A percentile compares a stretch with the other conserved stretches of the same genome.
Conservation (phyloP, 92 coral and sea anemone species). For the Siderastrea radians region DNA sequence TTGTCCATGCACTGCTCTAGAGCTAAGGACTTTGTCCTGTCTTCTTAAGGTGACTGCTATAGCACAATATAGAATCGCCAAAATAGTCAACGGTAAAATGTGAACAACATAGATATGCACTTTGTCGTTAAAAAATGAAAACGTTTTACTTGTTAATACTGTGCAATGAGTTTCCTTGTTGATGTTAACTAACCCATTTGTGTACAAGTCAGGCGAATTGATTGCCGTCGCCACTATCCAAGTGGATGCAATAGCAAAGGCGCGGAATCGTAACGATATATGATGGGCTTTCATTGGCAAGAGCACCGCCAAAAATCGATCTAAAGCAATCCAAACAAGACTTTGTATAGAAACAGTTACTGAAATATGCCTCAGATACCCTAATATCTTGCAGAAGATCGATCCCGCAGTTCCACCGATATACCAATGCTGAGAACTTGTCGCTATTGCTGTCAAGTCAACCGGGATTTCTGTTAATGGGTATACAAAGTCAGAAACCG, state of each 20-base stretch:
- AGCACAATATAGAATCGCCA: constrained; percentile 41
- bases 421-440: constrained; percentile 28
- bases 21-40: constrained; percentile 1
- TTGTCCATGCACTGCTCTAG: not conserved
- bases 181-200: not conserved
- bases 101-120: constrained; percentile 3
- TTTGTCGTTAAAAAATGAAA: not conserved
- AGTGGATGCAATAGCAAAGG: constrained; percentile 4
- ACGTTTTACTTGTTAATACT: not conserved
- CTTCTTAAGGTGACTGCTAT: constrained; percentile 27
- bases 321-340: constrained; percentile 19
- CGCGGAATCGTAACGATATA: not conserved
- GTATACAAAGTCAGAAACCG: constrained; percentile 51
- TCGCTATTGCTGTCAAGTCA: not conserved
- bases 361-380: constrained; percentile 37
- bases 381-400: constrained; percentile 30
- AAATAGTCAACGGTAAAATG: constrained; percentile 30
- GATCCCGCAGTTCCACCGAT: constrained; percentile 32
- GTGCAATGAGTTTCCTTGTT: not conserved
- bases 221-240: not conserved
- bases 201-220: not conserved
- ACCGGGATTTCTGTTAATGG: constrained; percentile 39
- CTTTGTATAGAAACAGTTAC: constrained; percentile 43
- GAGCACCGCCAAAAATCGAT: constrained; percentile 14
- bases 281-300: not conserved